phyloP scores from a whole-genome alignment of 2,797 vertebrate genomes.

The Champsocephalus gunnari region DNA sequence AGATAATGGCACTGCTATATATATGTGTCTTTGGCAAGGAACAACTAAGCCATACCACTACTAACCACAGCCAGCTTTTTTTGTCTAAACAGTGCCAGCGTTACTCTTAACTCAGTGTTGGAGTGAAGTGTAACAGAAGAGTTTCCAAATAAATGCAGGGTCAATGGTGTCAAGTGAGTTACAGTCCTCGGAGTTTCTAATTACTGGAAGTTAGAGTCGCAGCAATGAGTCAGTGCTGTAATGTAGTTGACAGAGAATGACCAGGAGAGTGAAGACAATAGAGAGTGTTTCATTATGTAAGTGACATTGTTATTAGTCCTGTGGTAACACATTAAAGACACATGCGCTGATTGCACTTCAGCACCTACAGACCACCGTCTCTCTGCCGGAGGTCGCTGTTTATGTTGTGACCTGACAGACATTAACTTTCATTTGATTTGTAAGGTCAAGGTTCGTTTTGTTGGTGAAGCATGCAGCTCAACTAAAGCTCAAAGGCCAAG shows the following conservation, averaged over 20 bases:
- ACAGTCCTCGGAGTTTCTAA: conserved; percentile 52
- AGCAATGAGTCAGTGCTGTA: conserved; percentile 49
- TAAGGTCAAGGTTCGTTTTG: conserved; percentile 19
- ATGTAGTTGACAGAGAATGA: conserved; percentile 42
- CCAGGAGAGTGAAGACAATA: conserved; percentile 55
- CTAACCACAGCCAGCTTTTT: conserved; percentile 45
- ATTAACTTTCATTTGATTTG: conserved; percentile 28
- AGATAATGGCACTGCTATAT: conserved; percentile 74
- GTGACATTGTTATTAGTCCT: conserved; percentile 40
- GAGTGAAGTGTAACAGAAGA: conserved; percentile 59
- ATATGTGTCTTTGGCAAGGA: conserved; percentile 74
- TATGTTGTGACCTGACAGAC: conserved; percentile 21
- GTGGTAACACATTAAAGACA: conserved; percentile 22
- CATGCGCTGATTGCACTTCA: conserved; percentile 24
- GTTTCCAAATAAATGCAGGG: conserved; percentile 60
- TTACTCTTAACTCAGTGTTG: conserved; percentile 49
- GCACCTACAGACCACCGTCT: conserved; percentile 19
- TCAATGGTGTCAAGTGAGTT: conserved; percentile 64
- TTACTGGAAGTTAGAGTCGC: conserved; percentile 50
- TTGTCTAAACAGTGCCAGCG: conserved; percentile 52
- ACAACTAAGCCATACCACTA: conserved; percentile 56
- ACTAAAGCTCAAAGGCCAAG: conserved; percentile 7
- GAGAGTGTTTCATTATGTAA: conserved; percentile 70
- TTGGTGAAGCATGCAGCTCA: conserved; percentile 4
- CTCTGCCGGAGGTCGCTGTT: conserved; percentile 7